phyloP scores from a whole-genome alignment of 2,113 vertebrate genomes.

The Oreochromis spilurus region DNA sequence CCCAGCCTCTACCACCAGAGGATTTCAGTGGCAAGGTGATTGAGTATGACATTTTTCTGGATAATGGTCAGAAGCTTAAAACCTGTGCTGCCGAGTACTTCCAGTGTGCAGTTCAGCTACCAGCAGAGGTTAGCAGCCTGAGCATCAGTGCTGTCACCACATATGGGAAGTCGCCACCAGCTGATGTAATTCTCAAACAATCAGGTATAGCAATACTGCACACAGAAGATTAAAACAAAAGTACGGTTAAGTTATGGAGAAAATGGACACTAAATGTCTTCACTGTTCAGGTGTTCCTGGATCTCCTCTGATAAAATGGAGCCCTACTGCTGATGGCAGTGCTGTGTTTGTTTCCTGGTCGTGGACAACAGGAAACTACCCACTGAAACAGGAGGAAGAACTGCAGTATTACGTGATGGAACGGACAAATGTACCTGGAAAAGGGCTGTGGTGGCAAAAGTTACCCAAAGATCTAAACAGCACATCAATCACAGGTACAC shows the following conservation, averaged over 20 bases:
- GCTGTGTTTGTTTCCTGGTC: conserved; percentile 53
- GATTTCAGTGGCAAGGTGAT: conserved; percentile 49
- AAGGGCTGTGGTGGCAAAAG: conserved; percentile 51
- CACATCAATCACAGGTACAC: conserved; percentile 58
- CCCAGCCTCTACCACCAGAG: conserved; percentile 44
- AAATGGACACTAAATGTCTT: not conserved
- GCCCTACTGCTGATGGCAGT: conserved; percentile 4
- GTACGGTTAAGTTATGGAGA: accelerated
- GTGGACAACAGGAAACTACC: not conserved
- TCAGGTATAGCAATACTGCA: conserved; percentile 50
- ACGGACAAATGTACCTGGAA: conserved; percentile 31
- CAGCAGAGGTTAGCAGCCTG: conserved; percentile 18
- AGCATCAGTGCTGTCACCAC: conserved; percentile 57
- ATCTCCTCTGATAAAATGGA: conserved; percentile 6
- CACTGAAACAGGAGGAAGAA: not conserved
- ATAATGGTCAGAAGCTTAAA: not conserved
- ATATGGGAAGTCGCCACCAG: conserved; percentile 61
- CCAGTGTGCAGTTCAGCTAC: conserved; percentile 28
- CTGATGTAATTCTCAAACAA: conserved; percentile 43
- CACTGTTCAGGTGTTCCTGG: conserved; percentile 29
- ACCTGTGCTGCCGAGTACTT: conserved; percentile 12
- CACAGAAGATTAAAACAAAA: not conserved
- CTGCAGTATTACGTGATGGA: conserved; percentile 55
- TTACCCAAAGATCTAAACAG: conserved; percentile 21
- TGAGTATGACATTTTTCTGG: conserved; percentile 41